These are phyloP conservation scores for Ylistrum balloti DNA, from an alignment of 1,140 invertebrate genomes.

Conservation along the genomic window DNA sequence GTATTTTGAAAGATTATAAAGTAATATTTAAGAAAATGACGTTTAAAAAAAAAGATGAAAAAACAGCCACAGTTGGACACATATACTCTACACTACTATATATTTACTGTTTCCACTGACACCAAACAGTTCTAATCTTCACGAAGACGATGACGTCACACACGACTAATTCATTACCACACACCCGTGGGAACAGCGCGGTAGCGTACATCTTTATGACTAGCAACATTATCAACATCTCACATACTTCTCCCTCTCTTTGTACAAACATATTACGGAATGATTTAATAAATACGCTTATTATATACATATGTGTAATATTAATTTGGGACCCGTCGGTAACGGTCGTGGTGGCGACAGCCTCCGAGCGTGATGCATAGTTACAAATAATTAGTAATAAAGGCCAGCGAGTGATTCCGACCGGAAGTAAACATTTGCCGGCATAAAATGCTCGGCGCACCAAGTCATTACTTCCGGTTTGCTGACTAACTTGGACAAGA, in stretches of 20 bases:
- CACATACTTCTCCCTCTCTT: background rate
- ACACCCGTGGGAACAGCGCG: constrained; percentile 13
- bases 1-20: background rate
- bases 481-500: constrained; percentile 32
- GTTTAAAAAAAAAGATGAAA: background rate
- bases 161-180: background rate
- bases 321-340: background rate
- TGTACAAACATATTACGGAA: constrained; percentile 9
- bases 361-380: constrained; percentile 16
- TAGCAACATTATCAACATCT: background rate
- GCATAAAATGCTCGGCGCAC: constrained; percentile 13
- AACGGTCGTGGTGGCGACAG: background rate
- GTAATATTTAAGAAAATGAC: background rate
- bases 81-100: background rate
- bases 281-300: constrained; percentile 22
- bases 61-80: background rate
- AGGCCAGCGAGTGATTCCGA: constrained; percentile 22
- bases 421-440: constrained; percentile 32
- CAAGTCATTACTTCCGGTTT: constrained; percentile 27
- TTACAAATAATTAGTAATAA: constrained; percentile 15
- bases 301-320: constrained; percentile 35
- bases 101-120: background rate
- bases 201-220: constrained; percentile 13
- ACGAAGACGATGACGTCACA: constrained; percentile 24
- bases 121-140: background rate